A percentile compares a stretch with the other conserved stretches of the same genome.
phyloP scores from a whole-genome alignment of 2,113 vertebrate species.

The Corapipo altera region DNA sequence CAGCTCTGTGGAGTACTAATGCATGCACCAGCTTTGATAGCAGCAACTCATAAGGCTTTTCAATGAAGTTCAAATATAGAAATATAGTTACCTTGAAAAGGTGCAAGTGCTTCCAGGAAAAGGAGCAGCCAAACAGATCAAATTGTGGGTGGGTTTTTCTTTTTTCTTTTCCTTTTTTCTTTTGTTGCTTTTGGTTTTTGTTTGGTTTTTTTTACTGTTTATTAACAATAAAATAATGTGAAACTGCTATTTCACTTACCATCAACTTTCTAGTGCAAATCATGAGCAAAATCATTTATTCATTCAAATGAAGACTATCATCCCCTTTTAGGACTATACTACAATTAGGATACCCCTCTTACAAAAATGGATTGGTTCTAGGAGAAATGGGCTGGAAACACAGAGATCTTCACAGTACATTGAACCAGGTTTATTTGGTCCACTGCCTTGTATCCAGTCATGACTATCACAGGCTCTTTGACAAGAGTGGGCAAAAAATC shows the following conservation, averaged over 20 bases:
- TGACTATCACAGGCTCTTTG: background rate
- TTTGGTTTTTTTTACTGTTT: background rate
- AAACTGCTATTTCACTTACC: background rate
- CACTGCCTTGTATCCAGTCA: background rate
- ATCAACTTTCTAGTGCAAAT: background rate
- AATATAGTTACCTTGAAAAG: background rate
- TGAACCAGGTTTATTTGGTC: background rate
- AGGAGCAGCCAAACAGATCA: background rate
- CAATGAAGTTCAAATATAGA: background rate
- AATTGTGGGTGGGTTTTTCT: background rate
- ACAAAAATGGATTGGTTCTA: background rate
- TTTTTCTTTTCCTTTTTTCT: background rate
- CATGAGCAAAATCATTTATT: background rate
- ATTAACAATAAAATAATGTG: background rate
- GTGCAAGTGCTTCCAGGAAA: background rate
- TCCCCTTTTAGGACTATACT: background rate
- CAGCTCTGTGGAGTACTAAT: background rate
- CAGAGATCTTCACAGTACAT: background rate
- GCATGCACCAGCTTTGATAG: background rate
- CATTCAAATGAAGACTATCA: background rate
- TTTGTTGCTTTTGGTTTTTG: background rate
- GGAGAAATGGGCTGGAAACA: background rate
- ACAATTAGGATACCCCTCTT: background rate
- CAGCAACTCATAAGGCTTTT: background rate
- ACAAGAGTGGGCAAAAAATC: background rate